A percentile compares a stretch with the other conserved stretches of the same genome.
These are phyloP conservation scores for Alcis repandata DNA, from an alignment of 2,888 invertebrate genomes.

Conservation along the genomic window DNA sequence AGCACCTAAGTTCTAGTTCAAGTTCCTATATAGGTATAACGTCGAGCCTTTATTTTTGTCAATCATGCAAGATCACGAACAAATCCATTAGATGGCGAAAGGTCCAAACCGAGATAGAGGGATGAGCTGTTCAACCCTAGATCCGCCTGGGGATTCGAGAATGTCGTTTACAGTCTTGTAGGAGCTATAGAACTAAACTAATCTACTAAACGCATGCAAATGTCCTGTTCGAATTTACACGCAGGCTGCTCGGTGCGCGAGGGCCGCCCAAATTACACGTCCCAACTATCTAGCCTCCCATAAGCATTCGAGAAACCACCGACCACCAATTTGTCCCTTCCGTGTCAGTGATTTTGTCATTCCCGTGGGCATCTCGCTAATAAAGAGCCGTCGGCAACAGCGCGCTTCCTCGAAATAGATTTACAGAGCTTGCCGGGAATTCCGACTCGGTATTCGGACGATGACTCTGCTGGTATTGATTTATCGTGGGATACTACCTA, in stretches of 20 bases:
- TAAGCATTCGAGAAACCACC: conserved; percentile 68
- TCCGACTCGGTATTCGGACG: conserved; percentile 13
- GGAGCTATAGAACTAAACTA: neutral
- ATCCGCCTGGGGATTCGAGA: neutral
- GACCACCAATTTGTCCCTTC: conserved; percentile 79
- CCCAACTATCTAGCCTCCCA: conserved; percentile 66
- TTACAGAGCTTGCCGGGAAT: conserved; percentile 46
- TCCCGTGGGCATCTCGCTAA: conserved; percentile 63
- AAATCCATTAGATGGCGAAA: too few species aligned
- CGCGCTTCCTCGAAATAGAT: conserved; percentile 61
- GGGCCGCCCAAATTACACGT: conserved; percentile 70
- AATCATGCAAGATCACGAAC: too few species aligned
- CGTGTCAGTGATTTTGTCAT: conserved; percentile 72
- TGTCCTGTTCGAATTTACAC: conserved; percentile 62
- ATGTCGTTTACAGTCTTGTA: too few species aligned
- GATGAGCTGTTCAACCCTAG: too few species aligned
- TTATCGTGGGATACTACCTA: conserved; percentile 10
- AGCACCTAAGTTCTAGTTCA: too few species aligned
- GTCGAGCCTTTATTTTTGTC: too few species aligned
- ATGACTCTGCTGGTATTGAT: conserved; percentile 13
- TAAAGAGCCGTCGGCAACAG: conserved; percentile 56
- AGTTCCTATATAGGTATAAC: too few species aligned
- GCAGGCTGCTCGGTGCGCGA: conserved; percentile 62
- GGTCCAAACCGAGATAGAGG: too few species aligned
- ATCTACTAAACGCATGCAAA: conserved; percentile 40